Evolutionary conservation across 2,797 vertebrate genomes (phyloP), one percentile per base, ranked within the genome.

Genomic region (Rachycentron canadum): DNA sequence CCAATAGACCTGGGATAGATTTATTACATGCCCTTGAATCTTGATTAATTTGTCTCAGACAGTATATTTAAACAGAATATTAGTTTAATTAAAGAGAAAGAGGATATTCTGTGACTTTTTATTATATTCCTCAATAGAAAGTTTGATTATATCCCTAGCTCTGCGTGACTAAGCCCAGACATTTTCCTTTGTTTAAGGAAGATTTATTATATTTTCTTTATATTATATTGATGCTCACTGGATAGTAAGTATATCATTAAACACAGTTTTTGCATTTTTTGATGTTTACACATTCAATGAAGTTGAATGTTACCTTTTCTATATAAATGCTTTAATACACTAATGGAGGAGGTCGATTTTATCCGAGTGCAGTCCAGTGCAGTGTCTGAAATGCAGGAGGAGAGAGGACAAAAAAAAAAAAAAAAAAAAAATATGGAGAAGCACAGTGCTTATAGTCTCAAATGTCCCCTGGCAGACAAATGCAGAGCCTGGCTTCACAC

Each of bases 401-500:
- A n/a, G 41, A 59, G 52, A 78, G 65, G 2, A 74, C 58, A 81
- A 7, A 9, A n/a, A 32, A n/a, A n/a, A n/a, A n/a, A 17, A 73
- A 75, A 75, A n/a, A n/a, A n/a, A n/a, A n/a, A 17, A 73, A 75
- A 75, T 69, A 81, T 75, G 52, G 32, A 76, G 25, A 80, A 61
- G 25, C 53, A 76, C 50, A 5, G 49, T 73, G 75, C 40, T 25
- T 74, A 55, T 56, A 23, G 69, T 79, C 69, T 66, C 57, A 87
- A 82, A 87, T 76, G 83, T 86, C 77, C 60, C 40, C 58, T 89
- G 90, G 90, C 86, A 91, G 75, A 61, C 41, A 78, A 56, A 86
- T 38, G 45, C 60, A 5, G 25, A 70, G 65, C 70, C 70, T 76
- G 86, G 84, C 84, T 72, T 57, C 68, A 74, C 53, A 78, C 76